Base-by-base conservation (phyloP, 2,113 vertebrate genomes). In the Pelodiscus sinensis region DNA sequence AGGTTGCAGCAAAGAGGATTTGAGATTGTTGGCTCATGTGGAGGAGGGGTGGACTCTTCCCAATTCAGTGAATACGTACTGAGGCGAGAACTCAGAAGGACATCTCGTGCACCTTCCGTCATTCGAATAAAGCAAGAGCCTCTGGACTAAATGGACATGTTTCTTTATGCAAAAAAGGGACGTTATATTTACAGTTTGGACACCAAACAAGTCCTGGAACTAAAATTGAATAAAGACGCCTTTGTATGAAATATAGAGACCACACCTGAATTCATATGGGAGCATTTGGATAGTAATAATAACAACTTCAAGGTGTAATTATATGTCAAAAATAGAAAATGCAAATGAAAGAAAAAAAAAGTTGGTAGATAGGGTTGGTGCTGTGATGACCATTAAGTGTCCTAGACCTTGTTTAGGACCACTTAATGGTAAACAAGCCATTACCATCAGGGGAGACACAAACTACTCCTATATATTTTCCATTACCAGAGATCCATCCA, bases 1-100 rank as follows among this genome's bases (percentile, higher is more conserved):
- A 97, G 99, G 89, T 97, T 99, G 84, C 99, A 99, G 97, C 99
- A 99, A 94, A 98, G 98, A 92, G 99, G 99, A 3, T 99, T 99
- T 97, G 98, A 98, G 96, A 99, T 99, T 89, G 98, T 99, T 88
- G 99, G 98, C 60, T 99, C 99, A 0, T 99, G 99, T 82, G 99
- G 99, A 14, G 99, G 99, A 82, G 99, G 99, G 7, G 99, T 99
- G 92, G 99, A 99, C 98, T 99, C 99, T 29, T 99, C 99, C 85
- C 99, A 99, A 97, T 99, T 99, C 97, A 99, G 98, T 90, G 99
- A 99, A 98, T 99, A 99, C 27, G 97, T 99, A 94, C 98, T 99
- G 79, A 98, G 98, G 88, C 97, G 99, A 96, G 98, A 99, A 93
- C 96, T 98, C 96, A 98, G 97, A 97, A 97, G 98, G 96, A 98